Base-by-base conservation (phyloP, 2,888 invertebrate species). In the Trypoxylon attenuatum region DNA sequence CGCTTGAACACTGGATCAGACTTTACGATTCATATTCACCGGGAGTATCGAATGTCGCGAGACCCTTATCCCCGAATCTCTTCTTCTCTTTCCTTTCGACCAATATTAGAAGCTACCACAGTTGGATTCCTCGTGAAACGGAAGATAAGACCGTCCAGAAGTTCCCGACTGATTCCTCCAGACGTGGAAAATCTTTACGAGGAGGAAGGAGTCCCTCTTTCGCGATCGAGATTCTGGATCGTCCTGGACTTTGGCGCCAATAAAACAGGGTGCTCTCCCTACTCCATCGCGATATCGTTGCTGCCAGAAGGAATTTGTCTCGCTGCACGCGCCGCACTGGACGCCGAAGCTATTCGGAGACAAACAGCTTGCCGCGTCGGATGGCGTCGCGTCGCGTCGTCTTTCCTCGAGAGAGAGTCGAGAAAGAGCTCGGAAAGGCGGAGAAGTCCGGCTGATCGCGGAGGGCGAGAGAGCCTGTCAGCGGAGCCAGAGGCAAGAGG, bases 281-380 rank as follows among this genome's bases (percentile, higher is more conserved):
- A n/a, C n/a, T n/a, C n/a, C n/a, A n/a, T n/a, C 3, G 33, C 8
- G 33, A 33, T 33, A 33, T 33, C 33, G 5, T n/a, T n/a, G n/a
- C n/a, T n/a, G n/a, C n/a, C 33, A 5, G 3, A 10, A 33, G 33
- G 13, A 5, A 41, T 21, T 50, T 60, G 38, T 29, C 15, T 5
- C 13, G 18, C 25, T 6, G 27, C 27, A 6, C 19, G 18, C 8
- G 22, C 41, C 5, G n/a, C 47, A n/a, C 8, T 13, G 56, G 29
- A 29, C 6, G 6, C 23, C 50, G 50, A 45, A 33, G 19, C 22
- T 6, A 19, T 19, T 29, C n/a, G 29, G 45, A 49, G 56, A 54
- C 58, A 72, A 73, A 72, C 73, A 65, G 55, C 46, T 52, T 45
- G 41, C 8, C 19, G 38, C 27, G n/a, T 27, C 15, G 8, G 23